phyloP scores from a whole-genome alignment of 2,888 invertebrate species.

The Macropis europaea region DNA sequence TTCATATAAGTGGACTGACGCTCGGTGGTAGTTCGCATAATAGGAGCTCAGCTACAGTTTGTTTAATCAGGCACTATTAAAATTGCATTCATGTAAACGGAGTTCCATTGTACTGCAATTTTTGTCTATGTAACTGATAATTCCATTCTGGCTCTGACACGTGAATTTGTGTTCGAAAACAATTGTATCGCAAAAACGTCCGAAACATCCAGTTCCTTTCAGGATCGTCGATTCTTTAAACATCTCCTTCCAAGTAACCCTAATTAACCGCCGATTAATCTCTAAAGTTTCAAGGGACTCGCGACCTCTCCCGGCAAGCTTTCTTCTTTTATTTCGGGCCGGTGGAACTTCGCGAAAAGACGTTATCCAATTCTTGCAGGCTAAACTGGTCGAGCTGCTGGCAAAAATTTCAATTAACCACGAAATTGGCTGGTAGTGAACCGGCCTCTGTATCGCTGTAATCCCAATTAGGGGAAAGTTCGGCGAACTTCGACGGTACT shows the following conservation, averaged over 20 bases:
- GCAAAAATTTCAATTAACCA: constrained; percentile 32
- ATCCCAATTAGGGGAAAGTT: constrained; percentile 35
- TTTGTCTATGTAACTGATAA: no score
- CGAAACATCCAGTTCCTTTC: no score
- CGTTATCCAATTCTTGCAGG: constrained; percentile 31
- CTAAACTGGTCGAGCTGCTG: constrained; percentile 9
- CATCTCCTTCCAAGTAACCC: neutral
- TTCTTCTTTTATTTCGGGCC: neutral
- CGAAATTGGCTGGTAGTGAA: neutral
- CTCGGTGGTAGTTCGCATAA: no score
- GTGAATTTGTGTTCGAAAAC: no score
- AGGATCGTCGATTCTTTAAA: no score
- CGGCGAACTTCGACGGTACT: neutral
- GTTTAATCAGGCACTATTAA: no score
- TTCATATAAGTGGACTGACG: no score
- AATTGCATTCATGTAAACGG: no score
- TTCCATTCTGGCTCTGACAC: no score
- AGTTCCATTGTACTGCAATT: no score
- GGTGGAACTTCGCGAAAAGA: neutral
- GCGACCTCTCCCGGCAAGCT: neutral
- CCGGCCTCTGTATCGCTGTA: constrained; percentile 5
- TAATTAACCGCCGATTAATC: constrained; percentile 35
- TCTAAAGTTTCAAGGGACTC: neutral
- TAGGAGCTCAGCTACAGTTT: no score
- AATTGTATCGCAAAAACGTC: no score